phyloP scores from a whole-genome alignment of 2,113 vertebrate species.

The Plecotus auritus region DNA sequence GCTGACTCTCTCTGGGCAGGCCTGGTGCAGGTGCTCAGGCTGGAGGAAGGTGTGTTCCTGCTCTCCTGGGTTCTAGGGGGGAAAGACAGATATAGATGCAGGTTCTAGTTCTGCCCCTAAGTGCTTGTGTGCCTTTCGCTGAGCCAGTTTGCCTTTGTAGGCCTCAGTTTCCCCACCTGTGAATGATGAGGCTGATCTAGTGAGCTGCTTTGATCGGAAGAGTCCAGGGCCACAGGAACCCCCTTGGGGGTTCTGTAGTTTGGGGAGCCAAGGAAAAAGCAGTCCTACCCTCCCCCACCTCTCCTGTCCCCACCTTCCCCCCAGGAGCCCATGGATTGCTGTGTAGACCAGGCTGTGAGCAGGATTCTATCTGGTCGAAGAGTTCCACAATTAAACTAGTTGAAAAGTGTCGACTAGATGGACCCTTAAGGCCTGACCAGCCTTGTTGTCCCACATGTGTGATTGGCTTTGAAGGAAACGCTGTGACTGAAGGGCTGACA shows the following conservation, averaged over 20 bases:
- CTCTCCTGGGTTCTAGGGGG: not conserved
- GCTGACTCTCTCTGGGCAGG: not conserved
- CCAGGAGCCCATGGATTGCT: not conserved
- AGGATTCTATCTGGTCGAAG: not conserved
- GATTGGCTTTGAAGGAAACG: not conserved
- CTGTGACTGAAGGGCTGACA: not conserved
- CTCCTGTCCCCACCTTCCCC: rapidly evolving
- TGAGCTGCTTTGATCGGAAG: not conserved
- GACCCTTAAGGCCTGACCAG: not conserved
- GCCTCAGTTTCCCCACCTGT: not conserved
- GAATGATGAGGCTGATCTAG: not conserved
- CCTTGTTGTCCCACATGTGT: not conserved
- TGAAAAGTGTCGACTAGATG: not conserved
- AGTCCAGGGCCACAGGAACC: not conserved
- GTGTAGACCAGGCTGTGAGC: not conserved
- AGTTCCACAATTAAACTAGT: not conserved
- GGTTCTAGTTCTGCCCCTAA: not conserved
- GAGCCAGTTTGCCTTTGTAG: not conserved
- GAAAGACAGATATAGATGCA: not conserved
- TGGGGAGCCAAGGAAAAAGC: not conserved
- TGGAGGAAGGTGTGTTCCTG: not conserved
- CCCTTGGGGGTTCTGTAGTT: not conserved
- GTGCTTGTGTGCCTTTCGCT: not conserved
- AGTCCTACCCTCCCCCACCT: not conserved
- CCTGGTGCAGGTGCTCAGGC: not conserved